Base-by-base conservation (phyloP, 2,797 vertebrate genomes). In the Halcyon leucocephala region DNA sequence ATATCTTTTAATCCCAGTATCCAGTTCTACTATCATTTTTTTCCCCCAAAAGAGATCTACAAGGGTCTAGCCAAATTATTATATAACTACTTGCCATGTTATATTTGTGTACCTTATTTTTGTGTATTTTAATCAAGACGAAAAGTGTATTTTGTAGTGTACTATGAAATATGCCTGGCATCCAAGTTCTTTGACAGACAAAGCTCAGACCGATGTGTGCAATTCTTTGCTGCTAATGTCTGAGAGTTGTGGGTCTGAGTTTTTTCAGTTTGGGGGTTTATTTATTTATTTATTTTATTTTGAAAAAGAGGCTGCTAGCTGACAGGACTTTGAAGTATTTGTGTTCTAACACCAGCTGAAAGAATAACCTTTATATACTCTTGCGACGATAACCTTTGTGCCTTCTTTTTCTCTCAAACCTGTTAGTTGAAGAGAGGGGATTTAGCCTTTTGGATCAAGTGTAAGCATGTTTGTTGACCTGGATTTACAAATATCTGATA, bases 391-490 rank as follows among this genome's bases (percentile, higher is more conserved):
- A 95, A 80, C 82, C 12, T 86, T 61, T 82, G 62, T 51, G n/a
- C 12, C 24, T 81, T 37, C 37, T 67, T 83, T 44, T 79, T 88
- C 66, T 0, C n/a, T 77, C 51, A 73, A 4, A 82, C 73, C 16
- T 82, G 14, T 54, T 48, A 8, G 35, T 79, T 82, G 48, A 89
- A 55, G 55, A 82, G 39, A 76, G 15, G 35, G 3, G 46, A 80
- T 92, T 95, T 89, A 76, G 41, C 12, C 44, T 78, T 89, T 88
- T 90, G 31, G 31, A 83, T 84, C 55, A 78, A 83, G 35, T 54
- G 10, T 69, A 69, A 84, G 51, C n/a, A 58, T 52, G 42, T 65
- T 25, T 58, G 10, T 91, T 96, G 82, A 80, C 76, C 78, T 55
- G 74, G 55, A 66, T 70, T 93, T 73, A 89, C 54, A 76, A 69